Base-by-base conservation (phyloP, 1,140 invertebrate species). In the Drosophila bipectinata region DNA sequence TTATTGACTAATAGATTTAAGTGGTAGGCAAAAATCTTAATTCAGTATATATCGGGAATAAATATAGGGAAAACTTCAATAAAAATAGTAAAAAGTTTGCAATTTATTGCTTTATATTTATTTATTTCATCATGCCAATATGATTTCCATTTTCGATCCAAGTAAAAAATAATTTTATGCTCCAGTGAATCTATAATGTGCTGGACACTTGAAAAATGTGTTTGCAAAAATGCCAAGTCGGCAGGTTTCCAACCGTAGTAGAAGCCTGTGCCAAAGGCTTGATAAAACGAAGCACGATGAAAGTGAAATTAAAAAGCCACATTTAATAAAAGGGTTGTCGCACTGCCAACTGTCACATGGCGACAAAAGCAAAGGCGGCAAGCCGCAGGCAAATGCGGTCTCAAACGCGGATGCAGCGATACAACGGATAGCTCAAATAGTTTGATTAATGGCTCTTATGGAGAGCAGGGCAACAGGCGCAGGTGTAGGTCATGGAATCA, bases 321-420 rank as follows among this genome's bases (percentile, higher is more conserved):
- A 68, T 60, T 73, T 68, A 64, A 71, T 69, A 75, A 75, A 62
- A 58, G 69, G 57, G 58, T 62, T 79, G 80, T 79, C 64, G 75
- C 41, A 47, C n/a, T 71, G 79, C 59, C 79, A 60, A 52, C 71
- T 73, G 51, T 66, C 74, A 69, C 39, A 32, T 37, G 41, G 15
- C 34, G 28, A 53, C 71, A 73, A 56, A 48, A 56, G 58, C 51
- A 54, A 41, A 24, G 61, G 28, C 69, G 39, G 32, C 14, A 49
- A 18, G 37, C 52, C 66, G 61, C 44, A 24, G 49, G 6, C 59
- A 30, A 53, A 62, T 21, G 59, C 21, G 57, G 37, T 28, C 7
- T 14, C 49, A 32, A 8, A 44, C 28, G 34, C 52, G 57, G 34
- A 34, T 32, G 41, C 30, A 55, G 30, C 26, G 24, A 30, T 37